Evolutionary conservation across 2,113 vertebrate species (phyloP), one percentile per base, ranked within the genome.

Genomic region (Carassius auratus): DNA sequence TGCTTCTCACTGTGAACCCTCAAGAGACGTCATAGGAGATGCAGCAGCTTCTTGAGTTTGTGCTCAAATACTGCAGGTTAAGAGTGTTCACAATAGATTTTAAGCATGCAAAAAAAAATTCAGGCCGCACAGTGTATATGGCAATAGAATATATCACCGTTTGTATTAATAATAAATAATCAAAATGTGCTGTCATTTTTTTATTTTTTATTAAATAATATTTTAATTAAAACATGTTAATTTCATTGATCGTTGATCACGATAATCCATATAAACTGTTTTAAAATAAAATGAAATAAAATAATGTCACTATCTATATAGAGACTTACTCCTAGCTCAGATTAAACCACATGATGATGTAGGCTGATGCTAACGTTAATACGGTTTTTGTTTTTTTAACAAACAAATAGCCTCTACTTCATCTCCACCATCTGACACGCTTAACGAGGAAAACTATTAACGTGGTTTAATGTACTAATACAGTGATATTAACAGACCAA

Each of bases 21-120:
- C 62, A 5, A 68, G 79, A 81, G 61, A 52, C 45, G 33, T 68
- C 33, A 26, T 19, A 50, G 17, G 8, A 81, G 38, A 68, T 81
- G 30, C 62, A 68, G 62, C 45, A 52, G 26, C 5, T 26, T 26
- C 62, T 68, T 33, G 36, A 8, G 13, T 79, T 62, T 79, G 79
- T 68, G 79, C 78, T 17, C 19, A 17, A 0, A 66, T 12, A 15
- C 61, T 81, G 38, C 23, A 66, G 78, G 79, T 8, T 64, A 64
- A 21, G 8, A 57, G 50, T 26, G 23, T 23, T 76, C n/a, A 52
- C 45, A 76, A n/a, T 5, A 50, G 42, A 50, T 76, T 48, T 75
- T 52, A 26, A 76, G 66, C 33, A 69, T 38, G 38, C 1, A 1
- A 33, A 19, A 38, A 69, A 38, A 2, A 69, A 21, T 69, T 36